Percentiles rank a stretch among this genome's conserved stretches.
Evolutionary conservation across 2,888 invertebrate species (phyloP).

Genomic region (Tetropium fuscum): DNA sequence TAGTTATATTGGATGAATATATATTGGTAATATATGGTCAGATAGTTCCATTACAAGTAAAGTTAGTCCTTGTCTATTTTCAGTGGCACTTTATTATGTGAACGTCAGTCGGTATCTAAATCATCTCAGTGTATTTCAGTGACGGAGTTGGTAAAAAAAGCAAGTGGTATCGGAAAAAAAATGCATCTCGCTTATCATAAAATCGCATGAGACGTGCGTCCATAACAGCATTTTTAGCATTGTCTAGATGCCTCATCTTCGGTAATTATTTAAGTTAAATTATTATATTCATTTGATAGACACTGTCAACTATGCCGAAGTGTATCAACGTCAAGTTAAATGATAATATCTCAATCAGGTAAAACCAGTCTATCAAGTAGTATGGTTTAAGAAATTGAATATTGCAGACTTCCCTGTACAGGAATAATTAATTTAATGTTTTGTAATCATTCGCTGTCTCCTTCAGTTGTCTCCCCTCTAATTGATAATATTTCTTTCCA

Average conservation of each 20-base stretch:
- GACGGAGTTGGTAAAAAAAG: too few relatives aligned
- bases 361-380: slow-evolving; percentile 53
- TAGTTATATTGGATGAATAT: too few relatives aligned
- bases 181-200: neutral
- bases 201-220: slow-evolving; percentile 1
- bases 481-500: slow-evolving; percentile 10
- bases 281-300: slow-evolving; percentile 39
- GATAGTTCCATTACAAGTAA: too few relatives aligned
- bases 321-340: slow-evolving; percentile 50
- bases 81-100: too few relatives aligned
- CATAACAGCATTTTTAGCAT: slow-evolving; percentile 27
- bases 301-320: slow-evolving; percentile 41
- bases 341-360: slow-evolving; percentile 55
- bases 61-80: too few relatives aligned
- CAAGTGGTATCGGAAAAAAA: too few relatives aligned
- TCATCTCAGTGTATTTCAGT: too few relatives aligned
- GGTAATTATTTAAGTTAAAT: slow-evolving; percentile 35
- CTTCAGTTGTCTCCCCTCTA: slow-evolving; percentile 5
- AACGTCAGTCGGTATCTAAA: too few relatives aligned
- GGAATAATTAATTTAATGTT: slow-evolving; percentile 44
- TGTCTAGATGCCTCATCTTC: slow-evolving; percentile 30
- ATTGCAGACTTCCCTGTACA: slow-evolving; percentile 31
- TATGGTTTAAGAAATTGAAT: slow-evolving; percentile 43
- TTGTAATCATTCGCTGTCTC: slow-evolving; percentile 33
- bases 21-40: too few relatives aligned